Evolutionary conservation across 2,797 vertebrate species (phyloP), one percentile per base, ranked within the genome.

Genomic region (Lutjanus argentimaculatus): DNA sequence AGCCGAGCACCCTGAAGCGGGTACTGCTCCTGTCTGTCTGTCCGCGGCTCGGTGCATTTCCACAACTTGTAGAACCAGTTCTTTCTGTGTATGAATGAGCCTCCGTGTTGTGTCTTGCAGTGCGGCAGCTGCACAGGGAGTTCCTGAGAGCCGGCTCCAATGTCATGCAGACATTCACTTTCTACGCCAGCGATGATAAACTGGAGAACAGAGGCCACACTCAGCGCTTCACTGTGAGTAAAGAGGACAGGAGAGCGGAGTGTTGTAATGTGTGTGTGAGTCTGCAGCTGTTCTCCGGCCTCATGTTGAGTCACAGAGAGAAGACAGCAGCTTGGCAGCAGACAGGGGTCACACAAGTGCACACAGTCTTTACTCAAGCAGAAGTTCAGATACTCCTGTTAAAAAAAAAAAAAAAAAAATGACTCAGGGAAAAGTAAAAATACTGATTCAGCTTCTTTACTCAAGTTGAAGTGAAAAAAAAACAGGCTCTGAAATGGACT

Each of bases 171-270:
- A 97, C 98, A 0, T 99, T 99, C 91, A 99, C 97, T 13, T 99
- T 99, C 93, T 99, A 99, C 19, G 98, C 98, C 13, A 99, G 97
- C 75, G 98, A 99, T 6, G 98, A 99, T 82, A 99, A 99, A 84
- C 95, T 99, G 89, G 96, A 97, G 92, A 99, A 99, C 95, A 95
- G 98, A 16, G 98, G 98, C 49, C 95, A 99, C 90, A 95, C 95
- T 1, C 96, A 97, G 79, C 89, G 62, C 62, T 94, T 93, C 90
- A 94, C 92, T 0, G 96, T 96, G 87, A 95, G 95, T 85, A 25
- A 3, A 36, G 30, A 36, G 30, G 30, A 6, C 30, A 36, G 30
- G 30, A 36, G 30, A 16, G 49, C 7, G 3, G 71, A 2, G 43
- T 8, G 43, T 13, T 36, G 6, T 12, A 16, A 2, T n/a, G 11